A percentile compares a stretch with the other conserved stretches of the same genome.
Evolutionary conservation across 2,888 invertebrate genomes (phyloP).

Genomic region (Orthosia incerta): DNA sequence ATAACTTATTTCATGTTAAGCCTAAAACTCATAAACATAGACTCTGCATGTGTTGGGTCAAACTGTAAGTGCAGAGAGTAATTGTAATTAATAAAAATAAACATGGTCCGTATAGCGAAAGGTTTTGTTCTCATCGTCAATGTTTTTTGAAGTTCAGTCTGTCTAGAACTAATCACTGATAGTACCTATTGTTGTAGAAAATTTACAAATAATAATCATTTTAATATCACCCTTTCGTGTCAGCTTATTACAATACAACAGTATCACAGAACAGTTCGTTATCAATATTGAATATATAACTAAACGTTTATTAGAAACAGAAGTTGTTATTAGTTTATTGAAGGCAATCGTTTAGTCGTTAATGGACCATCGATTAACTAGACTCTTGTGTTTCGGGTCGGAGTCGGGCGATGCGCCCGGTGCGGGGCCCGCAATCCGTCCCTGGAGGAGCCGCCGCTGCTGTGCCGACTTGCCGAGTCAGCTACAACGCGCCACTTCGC

Average conservation of each 20-base stretch:
- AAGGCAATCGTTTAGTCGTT: slow-evolving; percentile 16
- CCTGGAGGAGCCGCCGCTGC: slow-evolving; percentile 5
- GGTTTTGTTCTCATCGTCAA: too few relatives aligned
- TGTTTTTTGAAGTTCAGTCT: neutral
- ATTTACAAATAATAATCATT: slow-evolving; percentile 2
- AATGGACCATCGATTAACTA: slow-evolving; percentile 9
- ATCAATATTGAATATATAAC: slow-evolving; percentile 10
- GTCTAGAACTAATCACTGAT: neutral
- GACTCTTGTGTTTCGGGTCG: neutral
- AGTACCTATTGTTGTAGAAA: neutral
- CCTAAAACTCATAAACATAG: too few relatives aligned
- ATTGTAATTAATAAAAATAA: too few relatives aligned
- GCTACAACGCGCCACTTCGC: slow-evolving; percentile 5
- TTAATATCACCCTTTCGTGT: neutral
- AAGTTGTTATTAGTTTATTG: neutral
- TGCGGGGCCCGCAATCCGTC: neutral
- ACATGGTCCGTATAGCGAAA: too few relatives aligned
- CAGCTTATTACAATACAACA: slow-evolving; percentile 1
- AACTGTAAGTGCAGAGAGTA: too few relatives aligned
- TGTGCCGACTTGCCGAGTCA: slow-evolving; percentile 19
- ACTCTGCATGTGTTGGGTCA: too few relatives aligned
- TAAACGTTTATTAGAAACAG: slow-evolving; percentile 15
- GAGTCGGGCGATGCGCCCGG: neutral
- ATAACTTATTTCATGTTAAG: neutral
- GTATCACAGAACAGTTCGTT: slow-evolving; percentile 2